Base-by-base conservation (phyloP, 2,888 invertebrate genomes). In the Nomada fucata region DNA sequence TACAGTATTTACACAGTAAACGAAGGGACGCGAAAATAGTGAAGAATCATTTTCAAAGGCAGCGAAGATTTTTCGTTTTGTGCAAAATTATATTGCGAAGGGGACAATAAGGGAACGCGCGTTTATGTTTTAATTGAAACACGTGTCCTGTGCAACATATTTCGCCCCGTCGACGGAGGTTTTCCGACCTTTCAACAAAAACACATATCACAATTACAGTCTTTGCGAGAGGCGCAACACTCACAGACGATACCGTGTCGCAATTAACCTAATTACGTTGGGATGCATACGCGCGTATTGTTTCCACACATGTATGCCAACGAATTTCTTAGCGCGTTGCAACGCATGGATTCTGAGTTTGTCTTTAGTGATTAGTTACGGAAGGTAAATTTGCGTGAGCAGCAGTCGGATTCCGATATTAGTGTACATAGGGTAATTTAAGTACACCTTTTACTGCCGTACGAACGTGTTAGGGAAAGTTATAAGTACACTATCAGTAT, bases 201-300 rank as follows among this genome's bases (percentile, higher is more conserved):
- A 82, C 82, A 74, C 79, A 53, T 55, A 57, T 85, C 73, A 82
- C 74, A 74, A 86, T 87, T 87, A 82, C 64, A 65, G 36, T 72
- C 69, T 67, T 57, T 60, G 74, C 52, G 44, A 20, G 20, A 20
- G 20, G 60, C n/a, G 57, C 13, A 23, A 53, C 65, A 57, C 44
- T 67, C 74, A 64, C 71, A 11, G 11, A 73, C 20, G 59, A 64
- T 52, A 52, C 15, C 65, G 75, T 83, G 83, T 89, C 83, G 87
- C 85, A 87, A 86, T 89, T 90, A 89, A 90, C 89, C 89, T 83
- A 90, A 88, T 90, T 90, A 89, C 73, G 81, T 83, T 76, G 76
- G 42, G 53, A 29, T n/a, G 26, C 20, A 53, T 59, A 57, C 53
- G 18, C 36, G 59, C 53, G 59, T 55, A 42, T 63, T 55, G 68